Evolutionary conservation across 2,888 invertebrate genomes (phyloP), one percentile per base, ranked within the genome.

Genomic region (Synergus umbraculus): DNA sequence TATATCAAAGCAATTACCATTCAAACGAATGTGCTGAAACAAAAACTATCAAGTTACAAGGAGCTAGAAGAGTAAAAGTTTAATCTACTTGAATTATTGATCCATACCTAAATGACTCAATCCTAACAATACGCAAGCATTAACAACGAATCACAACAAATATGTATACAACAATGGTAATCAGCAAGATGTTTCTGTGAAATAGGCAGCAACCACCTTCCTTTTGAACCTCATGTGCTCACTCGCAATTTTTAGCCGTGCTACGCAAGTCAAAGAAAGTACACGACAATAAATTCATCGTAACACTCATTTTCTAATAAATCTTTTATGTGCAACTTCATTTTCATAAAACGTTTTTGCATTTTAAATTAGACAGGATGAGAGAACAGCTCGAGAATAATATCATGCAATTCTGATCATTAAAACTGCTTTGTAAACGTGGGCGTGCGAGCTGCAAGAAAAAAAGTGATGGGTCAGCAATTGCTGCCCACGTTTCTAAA

Each of bases 21-120:
- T 88, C 85, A 89, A 91, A 89, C 86, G 87, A 89, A 90, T 90
- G 91, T 90, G 91, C 91, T 89, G 89, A 88, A 91, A 91, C 87
- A 90, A 89, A 91, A 91, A 89, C 87, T 89, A 89, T 87, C 83
- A 84, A 88, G 86, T 90, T 89, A 89, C 86, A 87, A 88, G 83
- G 85, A 89, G 87, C 89, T 89, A 90, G 85, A 87, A 85, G 88
- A 90, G 85, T 89, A 88, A 91, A 86, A 90, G 85, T 90, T 88
- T 88, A 89, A 82, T 90, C 92, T 92, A 91, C 90, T 86, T 92
- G 91, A 92, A 91, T 90, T 91, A 88, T 91, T 91, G 91, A 90
- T 92, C 91, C 92, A 92, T 92, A 92, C 92, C 92, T 92, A 92
- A 92, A 91, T 92, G 92, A 92, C 92, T 92, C 92, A 92, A 91